phyloP scores from a whole-genome alignment of 2,797 vertebrate species.

The Cynopterus sphinx region DNA sequence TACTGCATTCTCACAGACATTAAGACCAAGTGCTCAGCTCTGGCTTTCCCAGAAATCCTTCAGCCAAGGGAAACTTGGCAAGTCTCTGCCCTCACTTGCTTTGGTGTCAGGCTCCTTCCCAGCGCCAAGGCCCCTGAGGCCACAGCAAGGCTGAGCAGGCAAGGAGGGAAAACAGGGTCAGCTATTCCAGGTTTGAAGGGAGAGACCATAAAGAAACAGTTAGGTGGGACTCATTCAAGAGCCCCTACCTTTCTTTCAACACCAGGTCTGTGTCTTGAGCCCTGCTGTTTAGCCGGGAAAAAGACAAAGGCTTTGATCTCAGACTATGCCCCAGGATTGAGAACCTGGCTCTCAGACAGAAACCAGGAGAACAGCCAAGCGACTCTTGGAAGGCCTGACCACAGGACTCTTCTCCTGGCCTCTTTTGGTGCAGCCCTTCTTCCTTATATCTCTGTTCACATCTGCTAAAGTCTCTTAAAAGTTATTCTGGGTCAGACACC shows the following conservation, averaged over 20 bases:
- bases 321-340: not conserved
- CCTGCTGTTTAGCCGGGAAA: not conserved
- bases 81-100: not conserved
- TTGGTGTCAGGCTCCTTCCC: not conserved
- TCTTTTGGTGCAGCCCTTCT: not conserved
- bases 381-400: not conserved
- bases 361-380: not conserved
- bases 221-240: not conserved
- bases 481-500: not conserved
- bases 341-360: not conserved
- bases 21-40: not conserved
- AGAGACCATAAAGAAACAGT: not conserved
- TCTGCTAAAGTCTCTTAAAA: conserved; percentile 23
- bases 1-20: not conserved
- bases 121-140: not conserved
- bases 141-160: not conserved
- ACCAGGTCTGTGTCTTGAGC: not conserved
- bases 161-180: not conserved
- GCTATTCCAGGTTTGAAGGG: not conserved
- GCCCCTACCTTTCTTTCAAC: not conserved
- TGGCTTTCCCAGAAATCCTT: not conserved
- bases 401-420: not conserved
- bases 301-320: not conserved
- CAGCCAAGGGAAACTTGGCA: not conserved
- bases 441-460: not conserved